Percentiles rank a stretch among this genome's conserved stretches.
These are phyloP conservation scores for Ridgeia piscesae DNA, from an alignment of 1,140 invertebrate species.

Conservation along the genomic window DNA sequence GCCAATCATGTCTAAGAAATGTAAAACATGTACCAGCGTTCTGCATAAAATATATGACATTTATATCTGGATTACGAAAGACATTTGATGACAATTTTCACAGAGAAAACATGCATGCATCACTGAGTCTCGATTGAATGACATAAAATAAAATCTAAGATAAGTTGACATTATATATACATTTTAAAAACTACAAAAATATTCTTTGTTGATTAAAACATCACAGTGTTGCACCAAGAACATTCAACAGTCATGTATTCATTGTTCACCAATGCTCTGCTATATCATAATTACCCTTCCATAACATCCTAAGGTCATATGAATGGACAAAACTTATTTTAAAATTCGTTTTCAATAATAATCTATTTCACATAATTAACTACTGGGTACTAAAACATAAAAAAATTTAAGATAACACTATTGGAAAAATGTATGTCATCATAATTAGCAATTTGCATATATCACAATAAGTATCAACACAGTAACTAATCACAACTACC, in stretches of 20 bases:
- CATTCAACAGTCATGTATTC: background rate
- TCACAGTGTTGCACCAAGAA: slow-evolving; percentile 4
- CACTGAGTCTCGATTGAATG: background rate
- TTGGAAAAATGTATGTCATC: background rate
- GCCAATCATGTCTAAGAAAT: background rate
- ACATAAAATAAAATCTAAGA: background rate
- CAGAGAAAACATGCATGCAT: background rate
- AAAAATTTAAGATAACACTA: background rate
- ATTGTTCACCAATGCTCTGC: background rate
- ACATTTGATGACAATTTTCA: background rate
- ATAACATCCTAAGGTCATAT: background rate
- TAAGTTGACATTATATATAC: background rate
- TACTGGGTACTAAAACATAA: background rate
- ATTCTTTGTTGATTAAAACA: background rate
- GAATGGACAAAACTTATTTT: background rate
- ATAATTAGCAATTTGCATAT: background rate
- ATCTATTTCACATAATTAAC: background rate
- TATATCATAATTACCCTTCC: background rate
- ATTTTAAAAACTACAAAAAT: background rate
- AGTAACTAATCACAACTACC: background rate
- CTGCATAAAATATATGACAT: background rate
- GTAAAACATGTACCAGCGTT: background rate
- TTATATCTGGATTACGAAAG: background rate
- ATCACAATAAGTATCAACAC: background rate
- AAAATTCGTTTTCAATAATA: background rate